Evolutionary conservation across 2,797 vertebrate species (phyloP).

Genomic region (Spinibarbus caldwelli): DNA sequence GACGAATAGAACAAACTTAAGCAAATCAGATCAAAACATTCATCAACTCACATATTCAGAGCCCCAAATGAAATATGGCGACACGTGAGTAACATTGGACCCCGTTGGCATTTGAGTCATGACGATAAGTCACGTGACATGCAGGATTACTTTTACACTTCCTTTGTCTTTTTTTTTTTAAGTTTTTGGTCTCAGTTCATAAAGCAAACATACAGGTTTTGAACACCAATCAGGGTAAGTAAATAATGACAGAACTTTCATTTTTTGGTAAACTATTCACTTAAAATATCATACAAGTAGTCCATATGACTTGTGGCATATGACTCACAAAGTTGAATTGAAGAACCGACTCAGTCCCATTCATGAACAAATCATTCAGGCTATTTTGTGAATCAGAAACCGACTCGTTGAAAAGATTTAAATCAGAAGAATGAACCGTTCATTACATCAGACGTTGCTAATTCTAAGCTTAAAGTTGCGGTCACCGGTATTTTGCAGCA

Average conservation of each 20-base stretch:
- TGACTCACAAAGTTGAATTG: not conserved
- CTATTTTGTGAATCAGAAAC: not conserved
- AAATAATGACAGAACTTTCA: not conserved
- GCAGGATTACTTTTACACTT: not conserved
- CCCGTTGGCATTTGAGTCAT: not conserved
- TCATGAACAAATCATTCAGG: not conserved
- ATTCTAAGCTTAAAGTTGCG: not conserved
- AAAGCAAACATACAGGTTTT: not conserved
- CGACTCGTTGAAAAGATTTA: not conserved
- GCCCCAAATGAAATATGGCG: not conserved
- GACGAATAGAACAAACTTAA: not conserved
- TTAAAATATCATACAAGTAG: not conserved
- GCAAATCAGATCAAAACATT: not conserved
- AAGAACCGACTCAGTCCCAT: not conserved
- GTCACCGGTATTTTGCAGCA: not conserved
- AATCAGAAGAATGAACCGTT: too few species aligned
- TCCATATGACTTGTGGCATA: not conserved
- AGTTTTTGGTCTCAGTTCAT: not conserved
- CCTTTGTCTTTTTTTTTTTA: not conserved
- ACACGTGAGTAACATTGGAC: not conserved
- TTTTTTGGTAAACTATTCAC: not conserved
- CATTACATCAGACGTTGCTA: not conserved
- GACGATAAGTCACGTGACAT: not conserved
- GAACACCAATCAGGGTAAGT: not conserved
- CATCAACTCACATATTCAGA: not conserved